Percentiles rank a stretch among this genome's conserved stretches.
Evolutionary conservation across 2,113 vertebrate genomes (phyloP).

Genomic region (Echinops telfairi): DNA sequence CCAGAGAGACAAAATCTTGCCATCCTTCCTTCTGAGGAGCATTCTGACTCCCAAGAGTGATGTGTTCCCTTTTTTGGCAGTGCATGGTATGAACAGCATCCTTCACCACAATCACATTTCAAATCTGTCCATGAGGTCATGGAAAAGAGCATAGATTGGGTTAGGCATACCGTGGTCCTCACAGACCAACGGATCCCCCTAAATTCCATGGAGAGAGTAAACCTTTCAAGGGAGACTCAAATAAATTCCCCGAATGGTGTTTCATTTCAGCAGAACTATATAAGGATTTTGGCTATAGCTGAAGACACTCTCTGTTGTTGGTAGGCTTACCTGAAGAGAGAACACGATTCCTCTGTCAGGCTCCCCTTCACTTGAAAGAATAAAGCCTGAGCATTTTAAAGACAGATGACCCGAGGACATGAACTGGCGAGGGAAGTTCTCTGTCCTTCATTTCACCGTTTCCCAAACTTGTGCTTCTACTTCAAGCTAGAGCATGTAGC

Average conservation of each 20-base stretch:
- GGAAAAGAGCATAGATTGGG: too few species aligned
- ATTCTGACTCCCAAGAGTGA: too few species aligned
- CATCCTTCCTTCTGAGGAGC: background rate
- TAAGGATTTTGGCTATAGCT: background rate
- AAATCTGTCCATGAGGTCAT: too few species aligned
- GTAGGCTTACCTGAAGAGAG: background rate
- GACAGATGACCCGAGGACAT: background rate
- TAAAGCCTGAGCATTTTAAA: background rate
- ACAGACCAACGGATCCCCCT: background rate
- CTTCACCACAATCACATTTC: too few species aligned
- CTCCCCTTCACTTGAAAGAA: background rate
- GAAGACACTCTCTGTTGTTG: background rate
- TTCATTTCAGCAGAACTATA: slow-evolving; percentile 19
- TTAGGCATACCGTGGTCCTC: too few species aligned
- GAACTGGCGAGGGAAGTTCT: background rate
- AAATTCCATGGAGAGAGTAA: background rate
- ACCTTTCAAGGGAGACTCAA: slow-evolving; percentile 18
- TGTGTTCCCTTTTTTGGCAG: too few species aligned
- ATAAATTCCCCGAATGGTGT: background rate
- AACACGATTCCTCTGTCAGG: background rate
- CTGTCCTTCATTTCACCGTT: too few species aligned
- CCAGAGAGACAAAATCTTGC: background rate
- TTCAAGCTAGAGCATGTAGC: too few species aligned
- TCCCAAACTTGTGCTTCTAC: too few species aligned
- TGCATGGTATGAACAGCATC: too few species aligned